Evolutionary conservation across 2,888 invertebrate species (phyloP).

Genomic region (Pachydiplax longipennis): DNA sequence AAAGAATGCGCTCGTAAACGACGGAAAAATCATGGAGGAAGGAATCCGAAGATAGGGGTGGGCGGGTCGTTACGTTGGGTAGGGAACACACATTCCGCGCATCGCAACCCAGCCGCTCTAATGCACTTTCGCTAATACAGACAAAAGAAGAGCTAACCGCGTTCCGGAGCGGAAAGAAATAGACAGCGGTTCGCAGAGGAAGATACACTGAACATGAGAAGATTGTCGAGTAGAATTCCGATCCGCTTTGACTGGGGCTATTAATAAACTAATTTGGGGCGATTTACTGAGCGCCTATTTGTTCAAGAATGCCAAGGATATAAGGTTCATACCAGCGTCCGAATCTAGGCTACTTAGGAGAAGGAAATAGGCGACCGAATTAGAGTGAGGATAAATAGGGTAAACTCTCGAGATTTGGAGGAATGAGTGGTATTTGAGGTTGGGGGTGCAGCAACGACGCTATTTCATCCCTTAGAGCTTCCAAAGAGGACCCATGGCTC

Average conservation of each 20-base stretch:
- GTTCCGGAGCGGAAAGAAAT: background rate
- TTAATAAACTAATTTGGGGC: background rate
- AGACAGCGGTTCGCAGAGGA: background rate
- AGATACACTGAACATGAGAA: background rate
- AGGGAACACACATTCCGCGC: background rate
- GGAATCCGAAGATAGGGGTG: background rate
- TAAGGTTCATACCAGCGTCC: background rate
- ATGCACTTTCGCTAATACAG: background rate
- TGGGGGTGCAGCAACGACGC: no score
- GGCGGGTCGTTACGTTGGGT: background rate
- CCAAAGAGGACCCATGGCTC: no score
- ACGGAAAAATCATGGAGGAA: background rate
- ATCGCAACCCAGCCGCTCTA: background rate
- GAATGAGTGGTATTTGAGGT: no score
- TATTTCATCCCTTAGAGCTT: no score
- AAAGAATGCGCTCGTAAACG: background rate
- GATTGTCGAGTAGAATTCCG: background rate
- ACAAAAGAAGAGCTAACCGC: background rate
- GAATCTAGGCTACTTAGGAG: background rate
- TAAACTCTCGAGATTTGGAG: no score
- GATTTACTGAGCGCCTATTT: background rate
- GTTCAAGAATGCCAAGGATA: background rate
- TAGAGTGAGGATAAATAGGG: no score
- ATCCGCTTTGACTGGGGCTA: background rate
- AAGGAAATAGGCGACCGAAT: no score